Percentiles rank a stretch among this genome's conserved stretches.
phyloP scores from a whole-genome alignment of 2,797 vertebrate genomes.

The Pelochelys cantorii region DNA sequence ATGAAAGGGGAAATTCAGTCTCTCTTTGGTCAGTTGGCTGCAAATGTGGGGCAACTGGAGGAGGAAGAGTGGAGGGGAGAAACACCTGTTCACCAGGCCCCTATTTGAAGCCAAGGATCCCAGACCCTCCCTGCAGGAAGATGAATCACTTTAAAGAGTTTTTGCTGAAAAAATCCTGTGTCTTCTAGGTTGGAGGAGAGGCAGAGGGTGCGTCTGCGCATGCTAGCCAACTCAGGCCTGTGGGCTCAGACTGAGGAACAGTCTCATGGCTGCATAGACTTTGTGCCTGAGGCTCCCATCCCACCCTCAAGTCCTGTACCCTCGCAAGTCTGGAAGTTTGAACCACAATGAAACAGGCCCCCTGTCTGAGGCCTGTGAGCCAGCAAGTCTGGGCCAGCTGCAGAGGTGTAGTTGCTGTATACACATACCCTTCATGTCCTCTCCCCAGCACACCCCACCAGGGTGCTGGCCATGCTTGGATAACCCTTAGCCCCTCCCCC shows the following conservation, averaged over 20 bases:
- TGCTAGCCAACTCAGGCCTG: too few relatives aligned
- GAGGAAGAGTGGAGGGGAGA: too few relatives aligned
- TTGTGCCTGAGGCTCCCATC: not conserved
- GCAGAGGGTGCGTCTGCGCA: not conserved
- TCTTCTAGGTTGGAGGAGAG: not conserved
- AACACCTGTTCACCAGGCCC: too few relatives aligned
- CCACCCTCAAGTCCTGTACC: too few relatives aligned
- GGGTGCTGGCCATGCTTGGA: not conserved
- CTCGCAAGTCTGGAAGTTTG: too few relatives aligned
- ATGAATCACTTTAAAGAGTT: not conserved
- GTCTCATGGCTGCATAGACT: too few relatives aligned
- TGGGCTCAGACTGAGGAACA: too few relatives aligned
- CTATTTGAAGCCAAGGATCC: not conserved
- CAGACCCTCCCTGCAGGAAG: too few relatives aligned
- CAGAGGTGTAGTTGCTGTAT: not conserved
- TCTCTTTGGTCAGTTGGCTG: not conserved
- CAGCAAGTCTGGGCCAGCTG: too few relatives aligned
- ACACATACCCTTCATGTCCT: not conserved
- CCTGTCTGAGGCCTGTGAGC: fast-evolving
- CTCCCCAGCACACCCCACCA: not conserved
- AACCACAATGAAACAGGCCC: too few relatives aligned
- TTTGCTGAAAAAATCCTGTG: not conserved
- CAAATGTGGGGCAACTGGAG: not conserved
- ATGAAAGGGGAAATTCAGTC: not conserved
- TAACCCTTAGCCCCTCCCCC: not conserved